Percentiles rank a stretch among this genome's conserved stretches.
Conservation (phyloP, 2,113 vertebrate genomes). For the Dromas ardeola region DNA sequence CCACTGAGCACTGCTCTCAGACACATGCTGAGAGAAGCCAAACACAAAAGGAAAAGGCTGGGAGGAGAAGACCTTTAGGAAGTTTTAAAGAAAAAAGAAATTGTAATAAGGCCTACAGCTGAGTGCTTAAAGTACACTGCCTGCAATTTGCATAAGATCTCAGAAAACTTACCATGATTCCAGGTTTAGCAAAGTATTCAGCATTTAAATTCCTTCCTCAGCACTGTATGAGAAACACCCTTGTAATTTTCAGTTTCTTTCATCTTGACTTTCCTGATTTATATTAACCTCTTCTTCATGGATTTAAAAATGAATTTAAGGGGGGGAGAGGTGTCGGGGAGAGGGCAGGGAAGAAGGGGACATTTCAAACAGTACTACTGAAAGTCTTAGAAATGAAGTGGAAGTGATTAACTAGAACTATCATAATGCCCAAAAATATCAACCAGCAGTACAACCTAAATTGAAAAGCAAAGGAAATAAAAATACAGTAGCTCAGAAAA, state of each 20-base stretch:
- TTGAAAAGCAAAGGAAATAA: neutral
- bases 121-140: neutral
- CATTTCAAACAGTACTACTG: neutral
- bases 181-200: neutral
- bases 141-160: neutral
- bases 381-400: neutral
- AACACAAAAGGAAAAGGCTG: conserved; percentile 17
- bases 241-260: neutral
- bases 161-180: neutral
- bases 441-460: neutral
- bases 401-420: neutral
- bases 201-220: neutral
- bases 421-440: neutral
- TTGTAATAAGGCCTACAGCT: neutral
- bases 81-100: neutral
- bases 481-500: neutral
- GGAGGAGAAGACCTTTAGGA: neutral
- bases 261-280: neutral
- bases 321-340: neutral
- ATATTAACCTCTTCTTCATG: neutral
- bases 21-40: conserved; percentile 18
- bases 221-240: neutral
- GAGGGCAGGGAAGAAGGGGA: neutral
- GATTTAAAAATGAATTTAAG: neutral
- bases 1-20: neutral